Evolutionary conservation across 1,140 invertebrate genomes (phyloP).

Genomic region (Cyclargus thomasi): DNA sequence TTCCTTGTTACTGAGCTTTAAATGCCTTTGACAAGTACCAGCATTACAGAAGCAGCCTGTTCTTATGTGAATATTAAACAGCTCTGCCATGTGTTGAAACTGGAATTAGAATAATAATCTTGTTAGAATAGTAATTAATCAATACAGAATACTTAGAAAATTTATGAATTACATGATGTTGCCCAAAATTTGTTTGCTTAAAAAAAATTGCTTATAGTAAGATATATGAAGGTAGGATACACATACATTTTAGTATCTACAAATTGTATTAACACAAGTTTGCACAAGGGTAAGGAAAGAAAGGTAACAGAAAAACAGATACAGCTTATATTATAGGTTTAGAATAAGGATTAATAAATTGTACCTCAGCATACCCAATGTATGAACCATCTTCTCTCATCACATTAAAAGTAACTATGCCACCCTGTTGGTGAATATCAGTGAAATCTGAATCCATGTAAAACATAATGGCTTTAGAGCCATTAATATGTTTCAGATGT

Average conservation of each 20-base stretch:
- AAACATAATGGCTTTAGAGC: conserved; percentile 79
- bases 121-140: background rate
- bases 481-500: conserved; percentile 84
- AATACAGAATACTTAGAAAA: too few relatives aligned
- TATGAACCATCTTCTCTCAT: conserved; percentile 83
- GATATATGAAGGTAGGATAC: too few relatives aligned
- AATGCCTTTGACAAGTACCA: conserved; percentile 92
- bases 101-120: conserved; percentile 54
- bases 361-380: conserved; percentile 92
- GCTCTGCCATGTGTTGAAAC: conserved; percentile 91
- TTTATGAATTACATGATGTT: too few relatives aligned
- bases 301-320: too few relatives aligned
- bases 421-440: conserved; percentile 82
- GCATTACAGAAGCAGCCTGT: conserved; percentile 98
- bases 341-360: background rate
- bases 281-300: too few relatives aligned
- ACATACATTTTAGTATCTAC: too few relatives aligned
- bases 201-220: too few relatives aligned
- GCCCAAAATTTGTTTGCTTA: too few relatives aligned
- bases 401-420: conserved; percentile 93
- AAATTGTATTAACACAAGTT: too few relatives aligned
- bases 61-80: conserved; percentile 90
- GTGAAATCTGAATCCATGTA: conserved; percentile 85
- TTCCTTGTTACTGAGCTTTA: conserved; percentile 81
- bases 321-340: too few relatives aligned